Base-by-base conservation (phyloP, 2,888 invertebrate species). In the Augochlorella aurata region DNA sequence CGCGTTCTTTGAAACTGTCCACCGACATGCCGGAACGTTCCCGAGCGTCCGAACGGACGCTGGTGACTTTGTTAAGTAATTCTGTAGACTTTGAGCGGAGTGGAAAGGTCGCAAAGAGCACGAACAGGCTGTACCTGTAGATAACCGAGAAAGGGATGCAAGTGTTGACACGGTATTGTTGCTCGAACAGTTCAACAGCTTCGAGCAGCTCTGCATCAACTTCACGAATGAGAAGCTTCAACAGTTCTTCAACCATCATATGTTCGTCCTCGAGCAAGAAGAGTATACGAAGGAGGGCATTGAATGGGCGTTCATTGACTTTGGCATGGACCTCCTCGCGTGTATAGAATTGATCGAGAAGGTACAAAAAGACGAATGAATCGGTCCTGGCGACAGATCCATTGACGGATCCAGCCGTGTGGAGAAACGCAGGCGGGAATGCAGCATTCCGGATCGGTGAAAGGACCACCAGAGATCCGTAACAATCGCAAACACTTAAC, bases 271-370 rank as follows among this genome's bases (percentile, higher is more conserved):
- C 93, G 98, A 98, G 95, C 98, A 98, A 96, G 98, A 98, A 95
- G 97, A 98, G 94, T 98, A 98, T 95, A 96, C 97, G 94, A 96
- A 96, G 90, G 98, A 98, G 95, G 97, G 97, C 94, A 97, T 98
- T 95, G 96, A 97, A 94, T 98, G 98, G 98, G 96, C 96, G 93
- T 98, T 98, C 95, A 98, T 98, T 94, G 98, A 98, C 95, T 98
- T 98, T 95, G 98, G 98, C 95, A 97, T 98, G 96, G 98, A 98
- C 95, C 96, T 98, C 94, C 96, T 97, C 93, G 97, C 98, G 94
- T 98, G 98, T 96, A 98, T 98, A 95, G 98, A 98, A 94, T 95
- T 98, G 92, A 97, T 98, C 94, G 98, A 98, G 95, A 98, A 98
- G 97, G 97, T 97, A 97, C 88, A 88, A 84, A 82, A 79, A 76